Evolutionary conservation across 1,140 invertebrate species (phyloP), one percentile per base, ranked within the genome.

Genomic region (Meloidogyne exigua): DNA sequence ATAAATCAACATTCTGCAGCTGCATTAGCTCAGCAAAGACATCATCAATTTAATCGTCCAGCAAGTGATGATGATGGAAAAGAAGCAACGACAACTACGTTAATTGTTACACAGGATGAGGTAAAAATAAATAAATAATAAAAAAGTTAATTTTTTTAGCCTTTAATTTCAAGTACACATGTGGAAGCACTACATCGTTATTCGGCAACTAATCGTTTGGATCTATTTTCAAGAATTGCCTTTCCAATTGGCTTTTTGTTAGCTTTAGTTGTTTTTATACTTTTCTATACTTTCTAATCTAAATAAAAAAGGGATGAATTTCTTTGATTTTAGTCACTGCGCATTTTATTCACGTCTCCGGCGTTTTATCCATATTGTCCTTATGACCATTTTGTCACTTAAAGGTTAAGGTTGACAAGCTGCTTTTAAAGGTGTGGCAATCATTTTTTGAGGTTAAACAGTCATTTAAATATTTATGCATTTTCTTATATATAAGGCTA

Each of bases 231-330:
- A 18, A 74, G 85, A 44, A 65, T 86, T 23, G 68, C 80, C 25
- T 86, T 86, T 66, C 85, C 85, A 10, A 21, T 87, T 57, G 77
- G 81, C 28, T 85, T 86, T 68, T 49, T 85, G 39, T 69, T 86
- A 23, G 81, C 81, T 65, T 25, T 82, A n/a, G 70, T 84, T 68
- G 57, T 87, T 49, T 86, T 84, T 70, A 74, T 83, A 7, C 65
- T 86, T 73, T 74, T 84, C 69, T 80, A 86, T 66, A 66, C 82
- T 26, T 49, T 84, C 72, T 84, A 76, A 78, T 70, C 2, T 12
- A 49, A 49, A 49, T 49, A 32, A 32, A 32, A 32, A 32, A 3
- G 7, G 28, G 7, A 32, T 32, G 7, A 32, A 3, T 32, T n/a
- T n/a, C n/a, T n/a, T n/a, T n/a, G n/a, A n/a, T n/a, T n/a, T n/a